Percentiles rank a stretch among this genome's conserved stretches.
phyloP scores from a whole-genome alignment of 2,888 invertebrate species.

The Chloroclysta siterata region DNA sequence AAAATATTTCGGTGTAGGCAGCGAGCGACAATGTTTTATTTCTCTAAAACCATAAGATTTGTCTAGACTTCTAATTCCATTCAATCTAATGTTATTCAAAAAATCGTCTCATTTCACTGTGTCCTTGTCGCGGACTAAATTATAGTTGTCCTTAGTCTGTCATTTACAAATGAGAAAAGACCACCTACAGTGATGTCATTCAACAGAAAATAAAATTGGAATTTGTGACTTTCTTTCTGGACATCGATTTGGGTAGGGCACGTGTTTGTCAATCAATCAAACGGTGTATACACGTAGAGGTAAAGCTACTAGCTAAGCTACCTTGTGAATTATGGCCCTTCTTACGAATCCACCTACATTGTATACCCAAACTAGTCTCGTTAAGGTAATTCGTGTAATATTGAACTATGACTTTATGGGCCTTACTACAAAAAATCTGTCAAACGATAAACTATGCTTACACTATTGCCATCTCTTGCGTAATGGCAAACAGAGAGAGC shows the following conservation, averaged over 20 bases:
- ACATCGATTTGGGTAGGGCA: neutral
- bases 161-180: too few relatives aligned
- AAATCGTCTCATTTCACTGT: neutral
- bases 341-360: too few relatives aligned
- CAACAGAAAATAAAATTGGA: neutral
- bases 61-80: conserved; percentile 6
- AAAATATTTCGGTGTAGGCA: neutral
- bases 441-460: too few relatives aligned
- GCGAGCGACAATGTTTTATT: neutral
- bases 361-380: too few relatives aligned
- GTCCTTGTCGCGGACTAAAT: neutral
- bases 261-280: neutral
- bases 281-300: too few relatives aligned
- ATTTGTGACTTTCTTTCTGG: neutral
- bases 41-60: neutral
- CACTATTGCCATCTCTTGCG: too few relatives aligned
- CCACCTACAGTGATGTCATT: too few relatives aligned
- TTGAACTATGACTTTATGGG: too few relatives aligned
- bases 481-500: too few relatives aligned
- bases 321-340: neutral
- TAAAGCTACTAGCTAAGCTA: neutral
- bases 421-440: too few relatives aligned
- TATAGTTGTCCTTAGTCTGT: neutral
- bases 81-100: conserved; percentile 5
- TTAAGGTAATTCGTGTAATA: too few relatives aligned